Evolutionary conservation across 2,113 vertebrate genomes (phyloP), one percentile per base, ranked within the genome.

Genomic region (Rhabdornis inornatus): DNA sequence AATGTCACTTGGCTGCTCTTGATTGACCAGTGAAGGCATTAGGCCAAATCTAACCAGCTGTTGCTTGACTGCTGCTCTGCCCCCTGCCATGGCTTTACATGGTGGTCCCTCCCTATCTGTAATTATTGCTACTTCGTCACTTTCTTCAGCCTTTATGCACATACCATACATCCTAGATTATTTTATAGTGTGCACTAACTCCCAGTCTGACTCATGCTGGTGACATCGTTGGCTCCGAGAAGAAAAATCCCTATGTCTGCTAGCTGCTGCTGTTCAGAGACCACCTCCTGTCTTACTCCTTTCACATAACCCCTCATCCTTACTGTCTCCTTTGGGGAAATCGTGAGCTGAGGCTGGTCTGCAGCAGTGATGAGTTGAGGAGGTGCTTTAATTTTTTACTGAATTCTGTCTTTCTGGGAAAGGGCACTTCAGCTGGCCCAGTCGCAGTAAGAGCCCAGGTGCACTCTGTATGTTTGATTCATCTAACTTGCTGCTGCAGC

Each of bases 371-470:
- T 55, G 65, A 86, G 11, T 6, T 52, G 14, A 74, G 60, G 8
- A 6, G 31, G 10, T 31, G 13, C 15, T 15, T 81, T 35, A 6
- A 3, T 57, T 72, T 59, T 80, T 59, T 25, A n/a, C 25, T 49
- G 39, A 30, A 35, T 50, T 71, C 2, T 15, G 6, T 20, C 15
- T 3, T 42, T 21, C 18, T 44, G 45, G 50, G 45, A 42, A 90
- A 33, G 63, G 70, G 9, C 33, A 1, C 9, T 76, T 19, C 31
- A 37, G 47, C 53, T 61, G 23, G 13, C 37, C 14, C 11, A 65
- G 59, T 25, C 12, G 0, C n/a, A 9, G 2, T 9, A 3, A 2
- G 18, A 40, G 18, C 31, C 27, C 1, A 7, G 25, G 21, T 27
- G 39, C 50, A 9, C 13, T 53, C 40, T 7, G 2, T 0, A 0